A percentile compares a stretch with the other conserved stretches of the same genome.
Conservation (phyloP, 2,113 vertebrate genomes). For the Notothenia rossii region DNA sequence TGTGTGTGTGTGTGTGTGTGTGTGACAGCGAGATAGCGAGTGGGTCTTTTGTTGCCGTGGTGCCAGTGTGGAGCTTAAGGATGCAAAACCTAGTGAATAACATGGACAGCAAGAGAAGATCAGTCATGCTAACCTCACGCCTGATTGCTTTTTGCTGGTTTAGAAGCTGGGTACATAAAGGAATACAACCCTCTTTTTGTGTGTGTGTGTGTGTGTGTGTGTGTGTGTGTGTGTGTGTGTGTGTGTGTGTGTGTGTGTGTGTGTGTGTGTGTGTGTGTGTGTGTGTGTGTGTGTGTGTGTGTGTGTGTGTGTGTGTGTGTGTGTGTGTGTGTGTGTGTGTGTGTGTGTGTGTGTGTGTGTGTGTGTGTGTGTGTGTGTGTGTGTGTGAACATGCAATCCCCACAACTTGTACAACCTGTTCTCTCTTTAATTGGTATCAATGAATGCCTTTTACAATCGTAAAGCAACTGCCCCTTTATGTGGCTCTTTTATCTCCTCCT, state of each 20-base stretch:
- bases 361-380: neutral
- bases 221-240: neutral
- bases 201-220: neutral
- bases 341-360: neutral
- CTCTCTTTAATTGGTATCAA: neutral
- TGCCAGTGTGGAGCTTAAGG: slow-evolving; percentile 54
- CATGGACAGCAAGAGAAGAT: slow-evolving; percentile 69
- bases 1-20: neutral
- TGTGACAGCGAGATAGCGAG: slow-evolving; percentile 28
- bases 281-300: neutral
- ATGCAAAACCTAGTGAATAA: slow-evolving; percentile 64
- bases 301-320: neutral
- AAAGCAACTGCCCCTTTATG: no score
- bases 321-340: neutral
- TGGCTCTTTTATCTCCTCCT: no score
- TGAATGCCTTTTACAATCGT: neutral
- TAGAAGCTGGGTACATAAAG: slow-evolving; percentile 30
- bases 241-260: neutral
- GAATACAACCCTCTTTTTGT: slow-evolving; percentile 17
- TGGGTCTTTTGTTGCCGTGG: slow-evolving; percentile 45
- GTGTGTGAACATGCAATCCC: neutral
- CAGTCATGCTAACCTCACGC: slow-evolving; percentile 63
- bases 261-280: neutral
- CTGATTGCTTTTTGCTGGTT: slow-evolving; percentile 59
- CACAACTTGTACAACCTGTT: slow-evolving; percentile 29